phyloP scores from a whole-genome alignment of 1,140 invertebrate species.

The Calliopsis andreniformis region DNA sequence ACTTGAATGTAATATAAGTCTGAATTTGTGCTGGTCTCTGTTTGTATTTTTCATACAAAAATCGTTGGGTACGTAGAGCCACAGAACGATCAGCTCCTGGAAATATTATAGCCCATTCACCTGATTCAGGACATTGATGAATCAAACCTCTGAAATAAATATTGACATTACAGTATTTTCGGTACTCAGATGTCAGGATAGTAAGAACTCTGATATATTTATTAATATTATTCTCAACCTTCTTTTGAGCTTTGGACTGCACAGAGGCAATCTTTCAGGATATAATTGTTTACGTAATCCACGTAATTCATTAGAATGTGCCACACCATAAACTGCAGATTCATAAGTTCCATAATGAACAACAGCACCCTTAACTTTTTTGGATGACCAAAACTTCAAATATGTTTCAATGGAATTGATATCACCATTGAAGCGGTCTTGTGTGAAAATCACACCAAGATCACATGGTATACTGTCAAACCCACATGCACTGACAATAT shows the following conservation, averaged over 20 bases:
- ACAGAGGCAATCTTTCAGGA: conserved; percentile 84
- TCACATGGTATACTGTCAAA: conserved; percentile 95
- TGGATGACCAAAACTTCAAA: conserved; percentile 77
- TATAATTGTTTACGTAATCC: conserved; percentile 85
- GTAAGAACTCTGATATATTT: conserved; percentile 17
- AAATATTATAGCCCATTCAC: conserved; percentile 90
- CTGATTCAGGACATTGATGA: conserved; percentile 84
- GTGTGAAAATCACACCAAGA: conserved; percentile 88
- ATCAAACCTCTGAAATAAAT: conserved; percentile 81
- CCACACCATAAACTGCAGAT: conserved; percentile 88
- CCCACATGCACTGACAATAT: conserved; percentile 94
- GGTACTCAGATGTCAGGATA: conserved; percentile 17
- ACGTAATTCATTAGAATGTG: conserved; percentile 84
- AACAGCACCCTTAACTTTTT: conserved; percentile 72
- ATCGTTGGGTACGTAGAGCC: conserved; percentile 88
- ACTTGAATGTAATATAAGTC: conserved; percentile 84
- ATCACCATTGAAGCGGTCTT: conserved; percentile 88
- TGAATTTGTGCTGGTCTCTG: conserved; percentile 87
- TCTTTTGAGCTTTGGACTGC: conserved; percentile 83
- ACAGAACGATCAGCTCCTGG: conserved; percentile 91
- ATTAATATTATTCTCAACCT: conserved; percentile 73
- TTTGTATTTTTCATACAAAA: conserved; percentile 86
- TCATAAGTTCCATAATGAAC: conserved; percentile 92
- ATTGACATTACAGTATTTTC: no score
- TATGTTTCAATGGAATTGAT: conserved; percentile 89